Conservation (phyloP, 2,113 vertebrate species). For the Gallinago paraguaiae region DNA sequence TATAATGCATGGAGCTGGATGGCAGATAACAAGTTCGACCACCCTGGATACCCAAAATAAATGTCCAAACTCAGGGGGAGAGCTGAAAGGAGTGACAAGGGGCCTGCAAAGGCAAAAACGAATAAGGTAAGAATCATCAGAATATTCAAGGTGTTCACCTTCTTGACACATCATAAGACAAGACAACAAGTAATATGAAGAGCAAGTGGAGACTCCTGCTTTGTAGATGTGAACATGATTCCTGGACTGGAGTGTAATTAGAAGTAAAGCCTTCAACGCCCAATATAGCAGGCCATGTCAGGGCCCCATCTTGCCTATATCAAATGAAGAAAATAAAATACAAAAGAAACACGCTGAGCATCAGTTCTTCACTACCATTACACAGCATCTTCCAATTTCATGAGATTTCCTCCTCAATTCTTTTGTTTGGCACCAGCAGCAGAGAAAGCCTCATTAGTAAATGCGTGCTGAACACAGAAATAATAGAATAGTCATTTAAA, state of each 20-base stretch:
- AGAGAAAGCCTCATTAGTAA: conserved; percentile 32
- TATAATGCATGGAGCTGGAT: background rate
- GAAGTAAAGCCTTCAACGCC: background rate
- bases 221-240: background rate
- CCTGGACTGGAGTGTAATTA: background rate
- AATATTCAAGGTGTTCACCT: background rate
- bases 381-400: background rate
- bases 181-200: background rate
- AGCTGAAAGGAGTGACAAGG: background rate
- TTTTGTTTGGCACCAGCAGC: conserved; percentile 14
- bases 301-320: background rate
- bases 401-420: background rate
- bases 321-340: background rate
- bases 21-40: background rate
- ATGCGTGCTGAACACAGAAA: conserved; percentile 1
- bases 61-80: background rate
- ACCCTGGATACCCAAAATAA: background rate
- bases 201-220: background rate
- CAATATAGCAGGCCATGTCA: background rate
- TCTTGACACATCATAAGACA: background rate
- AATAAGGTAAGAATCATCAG: background rate
- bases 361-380: background rate
- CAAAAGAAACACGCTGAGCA: background rate
- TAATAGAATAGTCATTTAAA: conserved; percentile 13
- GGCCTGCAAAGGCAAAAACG: background rate